These are phyloP conservation scores for Microplitis manilae DNA, from an alignment of 2,888 invertebrate species.

Conservation along the genomic window DNA sequence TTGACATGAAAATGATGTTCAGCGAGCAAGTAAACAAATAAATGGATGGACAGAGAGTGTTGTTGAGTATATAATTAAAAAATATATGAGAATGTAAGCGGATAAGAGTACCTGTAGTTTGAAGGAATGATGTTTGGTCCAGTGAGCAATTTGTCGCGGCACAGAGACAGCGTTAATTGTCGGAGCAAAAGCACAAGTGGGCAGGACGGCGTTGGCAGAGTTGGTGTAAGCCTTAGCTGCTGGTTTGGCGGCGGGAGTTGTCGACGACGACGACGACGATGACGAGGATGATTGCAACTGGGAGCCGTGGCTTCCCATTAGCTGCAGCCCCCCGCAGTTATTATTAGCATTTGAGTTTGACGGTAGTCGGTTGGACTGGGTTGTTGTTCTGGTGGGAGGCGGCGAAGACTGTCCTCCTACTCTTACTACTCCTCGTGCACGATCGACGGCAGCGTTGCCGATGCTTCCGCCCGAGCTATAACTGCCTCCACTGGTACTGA, in stretches of 20 bases:
- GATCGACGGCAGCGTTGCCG: constrained; percentile 41
- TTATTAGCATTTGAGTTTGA: constrained; percentile 66
- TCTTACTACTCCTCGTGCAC: constrained; percentile 31
- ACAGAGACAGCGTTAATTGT: constrained; percentile 51
- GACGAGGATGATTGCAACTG: constrained; percentile 47
- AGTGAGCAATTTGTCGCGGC: constrained; percentile 62
- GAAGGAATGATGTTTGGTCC: constrained; percentile 68
- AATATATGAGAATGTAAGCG: background rate
- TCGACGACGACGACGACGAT: constrained; percentile 32
- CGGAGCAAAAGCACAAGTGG: constrained; percentile 48
- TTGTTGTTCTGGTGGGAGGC: constrained; percentile 42
- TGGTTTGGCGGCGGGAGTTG: background rate
- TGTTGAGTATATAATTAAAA: background rate
- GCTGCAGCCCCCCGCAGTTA: constrained; percentile 64
- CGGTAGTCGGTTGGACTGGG: constrained; percentile 56
- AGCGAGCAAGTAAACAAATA: too few relatives aligned
- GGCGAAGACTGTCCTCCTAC: constrained; percentile 48
- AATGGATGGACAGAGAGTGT: too few relatives aligned
- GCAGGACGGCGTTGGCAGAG: constrained; percentile 41
- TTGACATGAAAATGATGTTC: too few relatives aligned
- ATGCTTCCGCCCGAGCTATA: constrained; percentile 26
- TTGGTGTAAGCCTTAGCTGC: constrained; percentile 17
- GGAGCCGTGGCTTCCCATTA: constrained; percentile 54
- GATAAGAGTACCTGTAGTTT: constrained; percentile 63
- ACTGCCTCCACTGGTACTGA: constrained; percentile 21